These are phyloP conservation scores for Tapirus indicus DNA, from an alignment of 2,797 vertebrate species.

Conservation along the genomic window DNA sequence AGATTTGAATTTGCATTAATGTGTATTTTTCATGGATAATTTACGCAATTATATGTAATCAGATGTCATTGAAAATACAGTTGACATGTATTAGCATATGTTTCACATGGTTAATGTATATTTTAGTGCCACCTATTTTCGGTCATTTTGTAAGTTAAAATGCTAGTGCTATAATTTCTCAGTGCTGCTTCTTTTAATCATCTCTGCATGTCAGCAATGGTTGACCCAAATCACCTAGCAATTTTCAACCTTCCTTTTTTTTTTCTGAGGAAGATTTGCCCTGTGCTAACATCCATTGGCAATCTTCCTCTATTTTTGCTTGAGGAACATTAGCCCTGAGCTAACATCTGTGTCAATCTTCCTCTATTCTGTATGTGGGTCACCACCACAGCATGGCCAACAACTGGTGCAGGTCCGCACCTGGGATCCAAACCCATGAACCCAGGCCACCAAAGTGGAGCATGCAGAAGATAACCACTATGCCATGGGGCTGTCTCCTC, in stretches of 20 bases:
- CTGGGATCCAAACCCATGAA: no score
- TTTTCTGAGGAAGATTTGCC: no score
- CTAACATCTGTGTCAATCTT: background rate
- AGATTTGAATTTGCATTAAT: conserved; percentile 34
- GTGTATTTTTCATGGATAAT: conserved; percentile 45
- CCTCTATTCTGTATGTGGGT: no score
- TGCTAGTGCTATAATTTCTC: background rate
- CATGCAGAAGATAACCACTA: no score
- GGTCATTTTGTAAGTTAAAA: conserved; percentile 17
- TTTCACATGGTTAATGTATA: background rate
- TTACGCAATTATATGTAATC: background rate
- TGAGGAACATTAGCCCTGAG: no score
- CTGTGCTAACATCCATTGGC: no score
- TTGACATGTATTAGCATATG: background rate
- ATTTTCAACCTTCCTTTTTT: background rate
- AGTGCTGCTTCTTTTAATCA: conserved; percentile 2
- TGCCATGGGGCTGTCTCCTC: background rate
- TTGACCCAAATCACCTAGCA: background rate
- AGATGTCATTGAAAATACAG: conserved; percentile 11
- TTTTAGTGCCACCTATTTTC: background rate
- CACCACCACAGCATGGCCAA: no score
- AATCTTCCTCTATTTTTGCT: no score
- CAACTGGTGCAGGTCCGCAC: no score
- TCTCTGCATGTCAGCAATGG: background rate
- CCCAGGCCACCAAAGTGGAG: no score